phyloP scores from a whole-genome alignment of 1,140 invertebrate genomes.

The Callitettix versicolor region DNA sequence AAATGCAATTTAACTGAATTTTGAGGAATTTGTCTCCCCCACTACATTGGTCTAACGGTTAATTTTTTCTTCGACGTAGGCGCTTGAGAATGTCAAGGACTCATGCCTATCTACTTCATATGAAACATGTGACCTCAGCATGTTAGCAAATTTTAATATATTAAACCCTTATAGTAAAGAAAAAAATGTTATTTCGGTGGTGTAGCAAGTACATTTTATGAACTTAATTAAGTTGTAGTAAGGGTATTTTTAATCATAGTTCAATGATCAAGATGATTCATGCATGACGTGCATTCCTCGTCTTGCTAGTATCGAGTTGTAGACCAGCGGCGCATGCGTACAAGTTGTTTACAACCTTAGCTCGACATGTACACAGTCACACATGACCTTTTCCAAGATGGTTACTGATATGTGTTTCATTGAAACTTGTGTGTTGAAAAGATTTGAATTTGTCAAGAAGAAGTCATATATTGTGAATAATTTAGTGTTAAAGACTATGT shows the following conservation, averaged over 20 bases:
- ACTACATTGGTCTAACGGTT: constrained; percentile 9
- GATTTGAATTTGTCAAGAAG: background rate
- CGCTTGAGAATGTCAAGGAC: constrained; percentile 19
- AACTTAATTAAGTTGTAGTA: background rate
- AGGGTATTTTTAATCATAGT: constrained; percentile 1
- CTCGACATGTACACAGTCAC: constrained; percentile 25
- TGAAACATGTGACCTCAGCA: background rate
- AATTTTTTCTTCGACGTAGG: constrained; percentile 6
- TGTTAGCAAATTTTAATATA: background rate
- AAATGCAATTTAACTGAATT: background rate
- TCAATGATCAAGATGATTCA: constrained; percentile 20
- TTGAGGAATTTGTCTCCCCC: background rate
- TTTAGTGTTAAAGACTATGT: constrained; percentile 7
- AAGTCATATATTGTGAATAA: background rate
- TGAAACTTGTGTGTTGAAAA: constrained; percentile 15
- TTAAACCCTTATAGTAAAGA: background rate
- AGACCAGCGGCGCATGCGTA: constrained; percentile 35
- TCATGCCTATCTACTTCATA: background rate
- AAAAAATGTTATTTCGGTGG: background rate
- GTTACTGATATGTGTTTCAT: constrained; percentile 23
- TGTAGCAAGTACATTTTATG: background rate
- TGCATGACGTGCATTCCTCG: constrained; percentile 17
- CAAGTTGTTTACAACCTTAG: constrained; percentile 34
- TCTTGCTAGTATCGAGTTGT: constrained; percentile 28
- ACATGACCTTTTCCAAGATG: constrained; percentile 31